Percentiles rank a stretch among this genome's conserved stretches.
These are phyloP conservation scores for Caretta caretta DNA, from an alignment of 2,113 vertebrate genomes.

Conservation along the genomic window DNA sequence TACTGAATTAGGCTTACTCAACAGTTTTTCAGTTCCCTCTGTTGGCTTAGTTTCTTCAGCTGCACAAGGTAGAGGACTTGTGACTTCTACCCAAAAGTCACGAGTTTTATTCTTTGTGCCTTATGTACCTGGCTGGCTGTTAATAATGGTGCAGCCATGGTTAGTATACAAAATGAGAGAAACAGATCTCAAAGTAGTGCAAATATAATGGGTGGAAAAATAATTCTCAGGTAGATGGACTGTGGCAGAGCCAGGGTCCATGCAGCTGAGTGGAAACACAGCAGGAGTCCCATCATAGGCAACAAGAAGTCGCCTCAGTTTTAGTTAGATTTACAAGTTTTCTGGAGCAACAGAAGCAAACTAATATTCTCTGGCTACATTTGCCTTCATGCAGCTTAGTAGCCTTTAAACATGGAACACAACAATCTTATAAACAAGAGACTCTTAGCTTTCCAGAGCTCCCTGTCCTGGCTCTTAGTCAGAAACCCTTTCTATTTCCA, in stretches of 20 bases:
- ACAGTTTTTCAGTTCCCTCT: slow-evolving; percentile 50
- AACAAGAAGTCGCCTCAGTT: neutral
- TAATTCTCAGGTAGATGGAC: neutral
- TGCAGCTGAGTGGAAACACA: neutral
- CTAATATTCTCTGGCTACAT: neutral
- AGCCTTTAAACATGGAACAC: neutral
- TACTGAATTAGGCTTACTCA: slow-evolving; percentile 48
- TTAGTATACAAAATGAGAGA: neutral
- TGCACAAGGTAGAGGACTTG: slow-evolving; percentile 7
- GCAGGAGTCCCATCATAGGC: neutral
- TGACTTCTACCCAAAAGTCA: neutral
- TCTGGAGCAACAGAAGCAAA: neutral
- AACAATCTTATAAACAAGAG: neutral
- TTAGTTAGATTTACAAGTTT: neutral
- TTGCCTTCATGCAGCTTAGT: neutral
- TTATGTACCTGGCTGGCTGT: neutral
- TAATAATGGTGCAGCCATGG: neutral
- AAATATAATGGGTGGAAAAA: neutral
- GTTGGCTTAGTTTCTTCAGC: slow-evolving; percentile 36
- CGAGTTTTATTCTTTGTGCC: slow-evolving; percentile 32
- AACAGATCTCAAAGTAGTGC: neutral
- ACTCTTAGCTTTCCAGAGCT: neutral
- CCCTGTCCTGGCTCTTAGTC: neutral
- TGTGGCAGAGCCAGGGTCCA: neutral
- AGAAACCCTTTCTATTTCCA: neutral